Evolutionary conservation across 2,888 invertebrate species (phyloP).

Genomic region (Rotaria magnacalcarata): DNA sequence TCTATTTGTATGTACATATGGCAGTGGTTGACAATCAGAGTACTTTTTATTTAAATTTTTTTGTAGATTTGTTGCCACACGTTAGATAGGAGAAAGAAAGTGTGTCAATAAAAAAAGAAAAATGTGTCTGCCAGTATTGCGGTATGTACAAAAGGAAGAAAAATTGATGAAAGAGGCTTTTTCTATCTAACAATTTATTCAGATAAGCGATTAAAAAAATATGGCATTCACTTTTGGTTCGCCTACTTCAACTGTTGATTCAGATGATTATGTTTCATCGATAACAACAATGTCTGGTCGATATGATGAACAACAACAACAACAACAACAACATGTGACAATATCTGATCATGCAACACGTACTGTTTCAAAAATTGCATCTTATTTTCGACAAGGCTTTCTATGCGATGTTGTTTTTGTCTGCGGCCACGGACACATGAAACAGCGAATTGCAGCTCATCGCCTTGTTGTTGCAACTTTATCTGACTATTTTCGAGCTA

Average conservation of each 20-base stretch:
- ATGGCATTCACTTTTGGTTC: background rate
- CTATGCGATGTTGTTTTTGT: slow-evolving; percentile 42
- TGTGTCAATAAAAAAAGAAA: background rate
- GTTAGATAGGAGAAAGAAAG: background rate
- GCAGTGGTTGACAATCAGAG: background rate
- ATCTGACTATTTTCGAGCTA: slow-evolving; percentile 88
- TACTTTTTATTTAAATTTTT: background rate
- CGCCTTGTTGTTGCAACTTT: slow-evolving; percentile 77
- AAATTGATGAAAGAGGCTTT: background rate
- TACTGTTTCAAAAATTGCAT: background rate
- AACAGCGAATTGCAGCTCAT: slow-evolving; percentile 43
- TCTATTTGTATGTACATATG: background rate
- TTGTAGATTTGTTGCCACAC: slow-evolving; percentile 1
- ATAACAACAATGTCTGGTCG: background rate
- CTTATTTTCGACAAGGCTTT: background rate
- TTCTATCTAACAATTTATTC: background rate
- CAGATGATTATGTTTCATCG: background rate
- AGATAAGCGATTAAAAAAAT: background rate
- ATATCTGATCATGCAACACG: background rate
- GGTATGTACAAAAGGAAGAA: background rate
- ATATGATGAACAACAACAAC: background rate
- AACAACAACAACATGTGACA: background rate
- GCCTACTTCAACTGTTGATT: background rate
- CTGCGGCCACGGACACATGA: slow-evolving; percentile 37
- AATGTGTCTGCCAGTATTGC: background rate